Percentiles rank a stretch among this genome's conserved stretches.
Conservation (phyloP, 2,113 vertebrate genomes). For the Podarcis muralis region DNA sequence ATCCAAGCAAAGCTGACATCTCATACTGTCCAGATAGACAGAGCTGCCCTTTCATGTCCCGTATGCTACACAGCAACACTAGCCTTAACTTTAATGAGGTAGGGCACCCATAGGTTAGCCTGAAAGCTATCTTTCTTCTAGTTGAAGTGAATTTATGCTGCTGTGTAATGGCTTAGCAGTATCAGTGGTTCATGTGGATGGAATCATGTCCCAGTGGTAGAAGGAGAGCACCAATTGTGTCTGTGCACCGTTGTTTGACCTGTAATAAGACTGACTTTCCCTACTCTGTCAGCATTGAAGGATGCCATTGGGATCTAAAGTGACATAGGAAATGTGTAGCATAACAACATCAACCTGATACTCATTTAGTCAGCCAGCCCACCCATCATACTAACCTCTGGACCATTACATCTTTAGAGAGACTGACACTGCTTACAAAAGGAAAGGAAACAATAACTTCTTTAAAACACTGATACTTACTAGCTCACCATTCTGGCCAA, state of each 20-base stretch:
- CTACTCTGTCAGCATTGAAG: background rate
- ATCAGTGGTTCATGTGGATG: background rate
- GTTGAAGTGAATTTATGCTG: background rate
- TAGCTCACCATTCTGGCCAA: slow-evolving; percentile 76
- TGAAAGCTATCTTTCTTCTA: background rate
- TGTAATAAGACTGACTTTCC: too few relatives aligned
- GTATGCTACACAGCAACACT: background rate
- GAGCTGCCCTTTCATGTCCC: too few relatives aligned
- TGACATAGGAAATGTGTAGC: background rate
- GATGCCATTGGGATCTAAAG: background rate
- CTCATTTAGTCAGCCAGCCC: background rate
- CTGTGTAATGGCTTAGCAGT: background rate
- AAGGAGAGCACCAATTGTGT: background rate
- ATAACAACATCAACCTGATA: background rate
- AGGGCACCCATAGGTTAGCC: background rate
- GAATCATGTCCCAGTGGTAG: background rate
- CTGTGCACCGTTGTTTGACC: background rate
- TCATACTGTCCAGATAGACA: background rate
- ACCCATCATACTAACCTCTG: too few relatives aligned
- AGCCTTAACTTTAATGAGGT: background rate
- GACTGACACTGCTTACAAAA: background rate
- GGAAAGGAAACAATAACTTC: background rate
- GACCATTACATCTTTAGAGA: slow-evolving; percentile 14
- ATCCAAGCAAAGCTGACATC: background rate
- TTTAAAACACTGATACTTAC: slow-evolving; percentile 69